Evolutionary conservation across 2,888 invertebrate genomes (phyloP).

Genomic region (Caradrina clavipalpis): DNA sequence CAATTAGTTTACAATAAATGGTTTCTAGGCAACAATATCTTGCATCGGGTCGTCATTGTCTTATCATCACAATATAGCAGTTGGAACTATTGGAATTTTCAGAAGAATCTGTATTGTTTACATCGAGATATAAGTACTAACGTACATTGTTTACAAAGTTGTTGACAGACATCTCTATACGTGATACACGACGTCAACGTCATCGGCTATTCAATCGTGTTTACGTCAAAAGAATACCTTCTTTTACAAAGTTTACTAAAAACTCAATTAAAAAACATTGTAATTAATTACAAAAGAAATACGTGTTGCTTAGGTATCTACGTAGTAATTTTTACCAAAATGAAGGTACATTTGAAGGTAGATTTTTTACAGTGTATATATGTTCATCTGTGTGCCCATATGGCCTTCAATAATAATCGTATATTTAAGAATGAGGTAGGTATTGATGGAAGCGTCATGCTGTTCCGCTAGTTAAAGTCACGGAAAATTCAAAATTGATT

Average conservation of each 20-base stretch:
- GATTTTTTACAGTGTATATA: too few relatives aligned
- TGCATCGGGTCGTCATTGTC: not conserved
- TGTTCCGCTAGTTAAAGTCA: too few relatives aligned
- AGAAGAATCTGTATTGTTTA: not conserved
- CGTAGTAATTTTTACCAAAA: too few relatives aligned
- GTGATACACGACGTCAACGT: not conserved
- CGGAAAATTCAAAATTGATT: too few relatives aligned
- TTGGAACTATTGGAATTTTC: not conserved
- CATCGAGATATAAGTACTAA: too few relatives aligned
- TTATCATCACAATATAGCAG: not conserved
- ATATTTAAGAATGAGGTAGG: too few relatives aligned
- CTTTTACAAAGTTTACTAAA: slow-evolving; percentile 3
- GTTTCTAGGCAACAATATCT: not conserved
- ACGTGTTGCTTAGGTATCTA: too few relatives aligned
- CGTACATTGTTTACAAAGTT: not conserved
- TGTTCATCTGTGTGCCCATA: too few relatives aligned
- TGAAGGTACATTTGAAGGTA: too few relatives aligned
- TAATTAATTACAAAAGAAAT: not conserved
- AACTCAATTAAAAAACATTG: not conserved
- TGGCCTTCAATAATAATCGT: too few relatives aligned
- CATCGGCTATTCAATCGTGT: not conserved
- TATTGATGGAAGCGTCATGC: too few relatives aligned
- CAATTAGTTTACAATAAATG: too few relatives aligned
- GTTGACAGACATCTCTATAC: not conserved
- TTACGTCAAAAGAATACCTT: not conserved